Base-by-base conservation (phyloP, 2,797 vertebrate species). In the Bucorvus abyssinicus region DNA sequence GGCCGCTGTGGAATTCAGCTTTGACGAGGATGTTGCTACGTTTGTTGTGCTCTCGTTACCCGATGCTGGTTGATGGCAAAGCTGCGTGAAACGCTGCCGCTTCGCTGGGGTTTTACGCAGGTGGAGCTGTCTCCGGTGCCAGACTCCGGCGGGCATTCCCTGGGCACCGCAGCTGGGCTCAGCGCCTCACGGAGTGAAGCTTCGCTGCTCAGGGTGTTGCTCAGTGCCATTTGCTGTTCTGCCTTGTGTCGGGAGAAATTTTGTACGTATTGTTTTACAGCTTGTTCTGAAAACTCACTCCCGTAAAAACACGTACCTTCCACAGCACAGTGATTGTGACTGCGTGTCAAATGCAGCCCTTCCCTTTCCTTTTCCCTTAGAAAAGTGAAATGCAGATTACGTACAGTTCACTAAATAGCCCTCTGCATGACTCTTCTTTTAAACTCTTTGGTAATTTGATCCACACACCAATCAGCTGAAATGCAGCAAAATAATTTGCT, bases 381-480 rank as follows among this genome's bases (percentile, higher is more conserved):
- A 55, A 84, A 90, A 92, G 92, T 79, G 22, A 93, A 91, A 75
- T 90, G 87, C 94, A 91, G 73, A 93, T 96, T 84, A 89, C 81
- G 34, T 57, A 60, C 77, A 71, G 85, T 77, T 90, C 12, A 0
- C 82, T 86, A 73, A 59, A 45, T 88, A 61, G 87, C 77, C 40
- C 87, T 81, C 92, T n/a, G 94, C 91, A 26, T 36, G 85, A 49
- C 70, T 88, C 91, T 87, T 76, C 83, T 85, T 67, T 94, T 82
- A 96, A 94, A 94, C 88, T 84, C 67, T 50, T 87, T 44, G 87
- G 75, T 76, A 68, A 93, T 94, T 90, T 83, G 84, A 96, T 74
- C 85, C 49, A 36, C 55, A 19, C 85, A 83, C 77, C 91, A 90
- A 77, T 88, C 93, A 87, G 83, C 70, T 87, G 80, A 91, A 94